A percentile compares a stretch with the other conserved stretches of the same genome.
Evolutionary conservation across 2,113 vertebrate genomes (phyloP).

Genomic region (Actinemys pallida): DNA sequence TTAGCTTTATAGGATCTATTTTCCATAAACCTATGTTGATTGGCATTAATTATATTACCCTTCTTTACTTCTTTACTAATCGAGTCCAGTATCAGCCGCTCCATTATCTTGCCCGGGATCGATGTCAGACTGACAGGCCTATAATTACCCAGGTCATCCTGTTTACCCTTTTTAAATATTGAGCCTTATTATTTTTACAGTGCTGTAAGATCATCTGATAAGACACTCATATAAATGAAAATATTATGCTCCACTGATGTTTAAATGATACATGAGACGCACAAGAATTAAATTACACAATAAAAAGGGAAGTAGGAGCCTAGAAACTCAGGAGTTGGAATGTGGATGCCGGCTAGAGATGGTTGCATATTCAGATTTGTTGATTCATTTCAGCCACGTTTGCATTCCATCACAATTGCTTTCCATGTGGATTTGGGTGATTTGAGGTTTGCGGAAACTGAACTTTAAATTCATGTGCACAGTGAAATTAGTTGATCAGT

Average conservation of each 20-base stretch:
- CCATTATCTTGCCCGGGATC: background rate
- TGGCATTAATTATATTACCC: background rate
- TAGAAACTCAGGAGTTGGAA: background rate
- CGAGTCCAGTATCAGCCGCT: background rate
- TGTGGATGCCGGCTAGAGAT: fast-evolving
- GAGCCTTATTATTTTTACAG: background rate
- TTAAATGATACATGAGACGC: background rate
- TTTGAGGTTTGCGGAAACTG: background rate
- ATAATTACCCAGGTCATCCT: background rate
- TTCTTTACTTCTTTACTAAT: background rate
- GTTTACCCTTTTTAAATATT: background rate
- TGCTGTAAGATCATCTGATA: background rate
- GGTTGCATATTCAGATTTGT: background rate
- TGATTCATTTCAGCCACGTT: background rate
- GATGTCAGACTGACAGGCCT: background rate
- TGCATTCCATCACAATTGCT: background rate
- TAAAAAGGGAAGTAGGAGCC: background rate
- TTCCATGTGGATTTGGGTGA: fast-evolving
- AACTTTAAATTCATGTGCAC: background rate
- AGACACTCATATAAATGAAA: background rate
- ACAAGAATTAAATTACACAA: fast-evolving
- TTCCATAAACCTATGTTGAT: background rate
- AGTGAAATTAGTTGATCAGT: background rate
- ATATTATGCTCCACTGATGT: fast-evolving
- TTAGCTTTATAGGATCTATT: background rate